Base-by-base conservation (phyloP, 2,797 vertebrate species). In the Vultur gryphus region DNA sequence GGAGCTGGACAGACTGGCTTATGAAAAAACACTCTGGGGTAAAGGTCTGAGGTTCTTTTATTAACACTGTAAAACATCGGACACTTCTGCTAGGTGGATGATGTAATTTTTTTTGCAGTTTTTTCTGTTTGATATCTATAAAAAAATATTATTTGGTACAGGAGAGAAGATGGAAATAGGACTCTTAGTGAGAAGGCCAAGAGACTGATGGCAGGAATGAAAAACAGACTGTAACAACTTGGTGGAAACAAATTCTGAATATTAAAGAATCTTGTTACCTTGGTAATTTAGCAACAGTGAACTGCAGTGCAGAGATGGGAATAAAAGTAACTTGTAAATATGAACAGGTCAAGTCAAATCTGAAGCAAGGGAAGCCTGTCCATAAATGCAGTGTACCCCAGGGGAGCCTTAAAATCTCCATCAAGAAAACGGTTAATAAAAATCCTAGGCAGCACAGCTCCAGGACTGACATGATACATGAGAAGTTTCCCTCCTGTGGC, bases 181-280 rank as follows among this genome's bases (percentile, higher is more conserved):
- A 77, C 14, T 55, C 16, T 37, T 66, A 44, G 39, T 39, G 57
- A 73, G 80, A 83, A 88, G 58, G 13, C 33, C 21, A 29, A 48
- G 51, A 78, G 28, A 6, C 28, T 67, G 82, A 55, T 6, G 13
- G 39, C 24, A 64, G 57, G 65, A 80, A 64, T 35, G 43, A 77
- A 48, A 91, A 88, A 7, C 19, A 82, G 44, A 51, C 33, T 64
- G 25, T 48, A 87, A 89, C 43, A 90, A 86, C 52, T 67, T 67
- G 44, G n/a, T 57, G n/a, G 80, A 88, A 95, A 71, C n/a, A 86
- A 94, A 90, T 26, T 46, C n/a, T 85, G 91, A 90, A 78, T 93
- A 72, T 82, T 87, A 54, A 95, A 93, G 58, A 44, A 57, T 84
- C 52, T 73, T 64, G 67, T 96, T 95, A 89, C 87, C 79, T 77